These are phyloP conservation scores for Sinhomidia bicolor DNA, from an alignment of 2,888 invertebrate genomes.

Conservation along the genomic window DNA sequence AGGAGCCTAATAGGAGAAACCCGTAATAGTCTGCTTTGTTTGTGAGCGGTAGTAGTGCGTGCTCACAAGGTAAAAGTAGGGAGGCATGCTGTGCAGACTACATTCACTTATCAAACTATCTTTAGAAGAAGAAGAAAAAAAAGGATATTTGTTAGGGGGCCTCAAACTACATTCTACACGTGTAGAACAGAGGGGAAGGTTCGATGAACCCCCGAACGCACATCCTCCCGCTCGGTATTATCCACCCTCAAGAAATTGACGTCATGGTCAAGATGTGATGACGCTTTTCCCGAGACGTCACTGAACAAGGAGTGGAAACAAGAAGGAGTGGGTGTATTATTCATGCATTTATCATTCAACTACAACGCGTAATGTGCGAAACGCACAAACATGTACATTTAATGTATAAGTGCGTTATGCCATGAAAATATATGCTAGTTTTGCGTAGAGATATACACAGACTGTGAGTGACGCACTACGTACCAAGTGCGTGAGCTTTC, in stretches of 20 bases:
- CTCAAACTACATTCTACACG: conserved; percentile 57
- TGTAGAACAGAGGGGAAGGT: conserved; percentile 73
- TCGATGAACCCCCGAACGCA: conserved; percentile 78
- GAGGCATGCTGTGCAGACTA: not conserved
- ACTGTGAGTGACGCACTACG: not conserved
- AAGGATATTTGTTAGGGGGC: not conserved
- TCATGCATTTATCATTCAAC: conserved; percentile 18
- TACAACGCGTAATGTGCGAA: not conserved
- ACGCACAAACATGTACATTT: not conserved
- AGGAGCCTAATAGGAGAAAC: too few species aligned
- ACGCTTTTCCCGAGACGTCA: conserved; percentile 79
- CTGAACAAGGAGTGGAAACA: conserved; percentile 68
- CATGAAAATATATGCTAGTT: too few species aligned
- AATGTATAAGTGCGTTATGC: not conserved
- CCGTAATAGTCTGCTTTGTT: too few species aligned
- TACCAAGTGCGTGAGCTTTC: not conserved
- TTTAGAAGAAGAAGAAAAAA: too few species aligned
- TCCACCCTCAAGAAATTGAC: conserved; percentile 76
- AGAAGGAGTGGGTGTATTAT: conserved; percentile 40
- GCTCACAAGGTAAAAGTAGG: not conserved
- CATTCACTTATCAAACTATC: not conserved
- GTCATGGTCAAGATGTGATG: conserved; percentile 80
- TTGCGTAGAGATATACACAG: too few species aligned
- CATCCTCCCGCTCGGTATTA: conserved; percentile 72
- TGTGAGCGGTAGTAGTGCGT: too few species aligned